phyloP scores from a whole-genome alignment of 1,140 invertebrate genomes.

The Pemphigus obesinymphae region DNA sequence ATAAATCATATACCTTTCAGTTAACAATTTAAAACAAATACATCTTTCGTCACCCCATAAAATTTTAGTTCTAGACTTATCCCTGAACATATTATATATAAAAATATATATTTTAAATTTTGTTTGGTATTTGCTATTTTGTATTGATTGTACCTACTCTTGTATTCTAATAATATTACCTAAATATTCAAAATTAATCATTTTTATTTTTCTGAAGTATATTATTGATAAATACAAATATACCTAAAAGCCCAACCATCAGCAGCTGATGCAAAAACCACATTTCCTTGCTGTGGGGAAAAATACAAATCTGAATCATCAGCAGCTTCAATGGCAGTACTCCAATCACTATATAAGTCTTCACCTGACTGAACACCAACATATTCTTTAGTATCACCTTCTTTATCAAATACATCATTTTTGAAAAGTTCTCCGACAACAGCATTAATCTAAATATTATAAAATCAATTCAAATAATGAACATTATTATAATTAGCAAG shows the following conservation, averaged over 20 bases:
- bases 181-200: no score
- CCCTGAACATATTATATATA: no score
- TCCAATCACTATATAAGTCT: conserved; percentile 62
- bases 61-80: no score
- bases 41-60: no score
- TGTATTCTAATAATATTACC: no score
- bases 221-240: conserved; percentile 53
- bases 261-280: conserved; percentile 91
- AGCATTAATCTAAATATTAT: conserved; percentile 61
- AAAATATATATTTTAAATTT: no score
- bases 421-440: conserved; percentile 86
- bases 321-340: conserved; percentile 73
- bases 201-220: no score
- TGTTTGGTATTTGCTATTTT: no score
- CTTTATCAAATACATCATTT: conserved; percentile 64
- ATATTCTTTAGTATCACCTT: conserved; percentile 49
- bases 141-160: no score
- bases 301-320: conserved; percentile 90
- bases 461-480: not conserved
- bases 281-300: conserved; percentile 87
- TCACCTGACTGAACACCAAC: conserved; percentile 46
- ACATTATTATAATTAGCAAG: no score
- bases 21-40: no score
- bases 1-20: no score
- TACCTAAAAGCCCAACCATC: conserved; percentile 92